A percentile compares a stretch with the other conserved stretches of the same genome.
Conservation (phyloP, 2,888 invertebrate species). For the Marasmarcha lunaedactyla region DNA sequence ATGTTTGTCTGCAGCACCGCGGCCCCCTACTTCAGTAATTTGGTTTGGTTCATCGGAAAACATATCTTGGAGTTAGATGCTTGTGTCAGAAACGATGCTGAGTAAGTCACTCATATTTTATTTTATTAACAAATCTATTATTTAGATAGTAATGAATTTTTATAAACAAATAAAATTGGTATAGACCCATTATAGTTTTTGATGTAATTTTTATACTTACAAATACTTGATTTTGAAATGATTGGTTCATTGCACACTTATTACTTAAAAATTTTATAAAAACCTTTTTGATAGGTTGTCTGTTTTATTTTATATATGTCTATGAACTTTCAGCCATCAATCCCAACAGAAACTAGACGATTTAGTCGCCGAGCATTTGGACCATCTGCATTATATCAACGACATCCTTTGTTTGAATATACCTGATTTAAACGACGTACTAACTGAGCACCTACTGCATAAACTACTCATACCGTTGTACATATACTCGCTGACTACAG, state of each 20-base stretch:
- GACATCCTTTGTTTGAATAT: slow-evolving; percentile 95
- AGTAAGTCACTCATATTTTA: slow-evolving; percentile 74
- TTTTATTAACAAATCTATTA: slow-evolving; percentile 5
- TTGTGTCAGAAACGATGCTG: slow-evolving; percentile 94
- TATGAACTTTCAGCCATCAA: slow-evolving; percentile 84
- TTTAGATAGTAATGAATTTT: slow-evolving; percentile 3
- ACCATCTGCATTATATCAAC: slow-evolving; percentile 96
- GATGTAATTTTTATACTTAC: no score
- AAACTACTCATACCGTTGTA: slow-evolving; percentile 93
- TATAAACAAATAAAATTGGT: no score
- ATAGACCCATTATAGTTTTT: no score
- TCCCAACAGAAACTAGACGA: slow-evolving; percentile 88
- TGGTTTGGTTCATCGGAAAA: slow-evolving; percentile 99
- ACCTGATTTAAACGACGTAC: slow-evolving; percentile 90
- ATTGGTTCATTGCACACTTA: no score
- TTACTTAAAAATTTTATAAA: no score
- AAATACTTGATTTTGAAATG: no score
- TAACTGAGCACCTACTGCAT: slow-evolving; percentile 94
- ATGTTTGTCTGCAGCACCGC: slow-evolving; percentile 81
- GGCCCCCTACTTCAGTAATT: slow-evolving; percentile 97
- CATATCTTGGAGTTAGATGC: slow-evolving; percentile 95
- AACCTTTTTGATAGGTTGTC: no score
- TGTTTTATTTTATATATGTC: no score
- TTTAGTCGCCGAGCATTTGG: slow-evolving; percentile 95
- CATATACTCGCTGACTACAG: slow-evolving; percentile 85